Percentiles rank a stretch among this genome's conserved stretches.
These are phyloP conservation scores for Drosophila guanche DNA, from an alignment of 1,140 invertebrate genomes.

Conservation along the genomic window DNA sequence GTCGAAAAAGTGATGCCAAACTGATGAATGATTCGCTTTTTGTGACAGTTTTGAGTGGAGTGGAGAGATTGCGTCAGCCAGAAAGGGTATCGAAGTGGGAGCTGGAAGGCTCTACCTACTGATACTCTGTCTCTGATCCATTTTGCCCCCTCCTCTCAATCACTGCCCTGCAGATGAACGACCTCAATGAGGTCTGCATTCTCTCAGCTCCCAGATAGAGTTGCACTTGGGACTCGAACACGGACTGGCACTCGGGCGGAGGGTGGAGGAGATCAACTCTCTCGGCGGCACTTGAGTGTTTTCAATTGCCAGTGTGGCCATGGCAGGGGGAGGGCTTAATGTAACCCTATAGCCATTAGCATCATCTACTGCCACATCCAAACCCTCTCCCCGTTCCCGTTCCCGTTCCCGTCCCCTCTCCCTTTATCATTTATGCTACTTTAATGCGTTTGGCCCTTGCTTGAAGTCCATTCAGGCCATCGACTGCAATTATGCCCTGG, in stretches of 20 bases:
- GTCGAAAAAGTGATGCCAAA: conserved; percentile 16
- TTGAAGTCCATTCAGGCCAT: conserved; percentile 39
- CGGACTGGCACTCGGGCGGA: too few relatives aligned
- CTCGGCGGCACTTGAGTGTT: conserved; percentile 67
- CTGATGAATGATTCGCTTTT: conserved; percentile 2
- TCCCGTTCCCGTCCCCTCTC: conserved; percentile 24
- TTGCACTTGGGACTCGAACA: conserved; percentile 35
- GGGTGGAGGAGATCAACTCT: conserved; percentile 48
- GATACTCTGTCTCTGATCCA: neutral
- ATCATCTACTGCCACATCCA: conserved; percentile 52
- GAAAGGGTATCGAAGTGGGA: neutral
- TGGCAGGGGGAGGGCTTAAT: conserved; percentile 4
- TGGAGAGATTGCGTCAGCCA: too few relatives aligned
- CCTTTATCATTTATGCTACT: conserved; percentile 56
- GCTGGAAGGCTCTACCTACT: conserved; percentile 23
- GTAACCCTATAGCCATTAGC: conserved; percentile 30
- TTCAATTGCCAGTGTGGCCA: conserved; percentile 63
- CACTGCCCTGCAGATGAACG: conserved; percentile 57
- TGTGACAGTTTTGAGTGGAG: neutral
- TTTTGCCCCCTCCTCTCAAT: neutral
- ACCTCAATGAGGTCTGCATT: conserved; percentile 46
- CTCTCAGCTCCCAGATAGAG: conserved; percentile 43
- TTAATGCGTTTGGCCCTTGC: conserved; percentile 58
- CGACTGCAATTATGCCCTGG: conserved; percentile 66
- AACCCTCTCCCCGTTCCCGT: conserved; percentile 21